phyloP scores from a whole-genome alignment of 2,797 vertebrate species.

The Enteromius paludinosus region DNA sequence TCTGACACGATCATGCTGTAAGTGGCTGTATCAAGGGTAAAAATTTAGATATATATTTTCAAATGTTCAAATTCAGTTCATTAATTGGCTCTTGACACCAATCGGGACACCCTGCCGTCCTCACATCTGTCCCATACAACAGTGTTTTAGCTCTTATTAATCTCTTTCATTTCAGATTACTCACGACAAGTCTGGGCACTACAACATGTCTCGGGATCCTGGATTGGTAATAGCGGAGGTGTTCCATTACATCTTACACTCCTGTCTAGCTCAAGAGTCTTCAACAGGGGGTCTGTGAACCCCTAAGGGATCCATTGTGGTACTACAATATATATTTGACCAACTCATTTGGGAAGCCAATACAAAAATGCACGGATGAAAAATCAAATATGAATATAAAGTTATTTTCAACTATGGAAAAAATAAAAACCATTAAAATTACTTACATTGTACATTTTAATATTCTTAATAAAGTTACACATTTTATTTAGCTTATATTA shows the following conservation, averaged over 20 bases:
- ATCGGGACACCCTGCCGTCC: not conserved
- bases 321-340: not conserved
- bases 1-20: not conserved
- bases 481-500: too few species aligned
- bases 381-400: not conserved
- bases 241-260: not conserved
- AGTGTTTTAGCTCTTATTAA: conserved; percentile 5
- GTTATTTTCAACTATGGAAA: not conserved
- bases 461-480: not conserved
- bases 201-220: not conserved
- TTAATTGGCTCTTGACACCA: not conserved
- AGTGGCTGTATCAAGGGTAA: not conserved
- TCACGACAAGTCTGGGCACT: not conserved
- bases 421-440: not conserved
- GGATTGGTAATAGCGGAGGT: not conserved
- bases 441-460: not conserved
- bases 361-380: not conserved
- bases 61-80: not conserved
- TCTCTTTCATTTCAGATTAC: not conserved
- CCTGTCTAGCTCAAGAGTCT: conserved; percentile 1
- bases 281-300: not conserved
- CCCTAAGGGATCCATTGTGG: not conserved
- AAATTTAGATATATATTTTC: not conserved
- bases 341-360: not conserved
- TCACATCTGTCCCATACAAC: not conserved